Evolutionary conservation across 2,113 vertebrate species (phyloP), one percentile per base, ranked within the genome.

Genomic region (Eidolon helvum): DNA sequence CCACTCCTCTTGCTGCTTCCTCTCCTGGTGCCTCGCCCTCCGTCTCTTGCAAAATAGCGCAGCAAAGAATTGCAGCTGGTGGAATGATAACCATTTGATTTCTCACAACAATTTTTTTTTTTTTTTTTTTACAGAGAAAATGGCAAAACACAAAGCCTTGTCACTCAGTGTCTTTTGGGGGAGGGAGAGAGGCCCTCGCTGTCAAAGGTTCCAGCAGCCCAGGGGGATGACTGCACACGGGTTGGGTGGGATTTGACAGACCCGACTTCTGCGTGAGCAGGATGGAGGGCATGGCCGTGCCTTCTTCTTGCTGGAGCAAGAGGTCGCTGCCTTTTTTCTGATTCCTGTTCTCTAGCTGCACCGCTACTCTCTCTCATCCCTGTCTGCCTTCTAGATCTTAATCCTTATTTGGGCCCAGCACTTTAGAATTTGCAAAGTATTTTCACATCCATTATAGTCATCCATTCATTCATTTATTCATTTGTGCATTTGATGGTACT

Each of bases 71-170:
- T 35, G 55, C 43, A 50, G 69, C 87, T 92, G 96, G 55, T 18
- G 16, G 87, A 87, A 95, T 86, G 93, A 95, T 65, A 66, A 91
- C 0, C 4, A 87, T 96, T 97, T 95, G 75, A 16, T 40, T 97
- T 72, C 89, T 97, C 50, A 16, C n/a, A 88, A 63, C 45, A 45
- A 53, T 89, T 79, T 89, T 57, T 21, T 61, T 11, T 26, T 26
- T 89, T 79, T 89, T 57, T 55, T 61, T 10, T 26, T 26, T 38
- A 43, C 22, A 61, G 69, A 50, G 84, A 91, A 94, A 97, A 71
- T 59, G 78, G 87, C 79, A 95, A 96, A 97, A 87, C 4, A n/a
- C 65, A 43, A 69, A 74, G 24, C 8, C 38, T 75, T 28, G 59
- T 93, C 35, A 11, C 57, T 92, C 48, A 72, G n/a, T 61, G 57